Evolutionary conservation across 1,140 invertebrate species (phyloP).

Genomic region (Achatina immaculata): DNA sequence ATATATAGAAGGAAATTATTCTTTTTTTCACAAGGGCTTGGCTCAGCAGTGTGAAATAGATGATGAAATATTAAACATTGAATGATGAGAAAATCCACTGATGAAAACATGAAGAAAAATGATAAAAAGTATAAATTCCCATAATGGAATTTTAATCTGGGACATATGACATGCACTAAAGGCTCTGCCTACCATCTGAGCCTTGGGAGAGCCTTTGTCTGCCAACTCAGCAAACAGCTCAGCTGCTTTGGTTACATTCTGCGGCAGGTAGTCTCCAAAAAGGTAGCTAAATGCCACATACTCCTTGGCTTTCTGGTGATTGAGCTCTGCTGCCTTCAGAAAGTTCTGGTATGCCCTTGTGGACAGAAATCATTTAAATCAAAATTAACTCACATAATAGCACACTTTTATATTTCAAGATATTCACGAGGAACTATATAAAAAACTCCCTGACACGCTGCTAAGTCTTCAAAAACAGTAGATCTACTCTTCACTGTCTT

Average conservation of each 20-base stretch:
- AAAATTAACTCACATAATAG: not conserved
- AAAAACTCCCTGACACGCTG: not conserved
- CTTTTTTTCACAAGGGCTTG: not conserved
- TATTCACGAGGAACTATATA: not conserved
- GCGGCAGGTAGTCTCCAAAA: constrained; percentile 80
- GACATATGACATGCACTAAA: too few relatives aligned
- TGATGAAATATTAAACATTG: not conserved
- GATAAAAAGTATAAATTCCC: too few relatives aligned
- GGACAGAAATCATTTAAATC: not conserved
- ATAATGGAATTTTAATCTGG: too few relatives aligned
- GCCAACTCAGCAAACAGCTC: constrained; percentile 83
- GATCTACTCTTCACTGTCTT: too few relatives aligned
- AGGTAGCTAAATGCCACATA: constrained; percentile 88
- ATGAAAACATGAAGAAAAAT: too few relatives aligned
- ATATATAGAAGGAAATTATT: not conserved
- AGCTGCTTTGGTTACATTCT: constrained; percentile 83
- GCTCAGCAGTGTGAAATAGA: not conserved
- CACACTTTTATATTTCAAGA: not conserved
- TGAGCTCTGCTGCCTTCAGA: constrained; percentile 81
- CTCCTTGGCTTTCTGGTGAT: constrained; percentile 84
- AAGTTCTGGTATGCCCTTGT: constrained; percentile 72
- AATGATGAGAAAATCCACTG: too few relatives aligned
- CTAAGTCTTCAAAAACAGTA: too few relatives aligned
- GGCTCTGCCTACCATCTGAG: constrained; percentile 87
- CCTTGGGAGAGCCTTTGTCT: constrained; percentile 84